A percentile compares a stretch with the other conserved stretches of the same genome.
phyloP scores from a whole-genome alignment of 2,888 invertebrate genomes.

The Melanchra persicariae region DNA sequence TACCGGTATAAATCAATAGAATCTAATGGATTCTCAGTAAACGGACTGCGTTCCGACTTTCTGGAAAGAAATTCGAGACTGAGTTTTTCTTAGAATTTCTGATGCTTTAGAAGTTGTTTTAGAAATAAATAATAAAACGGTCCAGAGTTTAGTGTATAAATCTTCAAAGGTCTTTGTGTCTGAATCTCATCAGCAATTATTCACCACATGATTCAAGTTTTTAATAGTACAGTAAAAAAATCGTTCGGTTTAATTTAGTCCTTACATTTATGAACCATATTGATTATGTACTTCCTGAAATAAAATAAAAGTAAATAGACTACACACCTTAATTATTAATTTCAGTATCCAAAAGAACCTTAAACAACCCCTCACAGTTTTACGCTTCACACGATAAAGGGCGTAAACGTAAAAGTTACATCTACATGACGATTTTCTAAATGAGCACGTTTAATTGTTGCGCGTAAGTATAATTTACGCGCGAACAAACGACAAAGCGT shows the following conservation, averaged over 20 bases:
- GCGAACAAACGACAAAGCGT: slow-evolving; percentile 75
- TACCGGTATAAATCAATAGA: slow-evolving; percentile 67
- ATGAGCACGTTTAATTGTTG: slow-evolving; percentile 74
- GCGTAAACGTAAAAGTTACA: slow-evolving; percentile 69
- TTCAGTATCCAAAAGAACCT: slow-evolving; percentile 11
- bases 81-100: slow-evolving; percentile 43
- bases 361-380: slow-evolving; percentile 37
- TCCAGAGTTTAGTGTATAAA: not conserved
- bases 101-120: not conserved
- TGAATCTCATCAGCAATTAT: not conserved
- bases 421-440: slow-evolving; percentile 74
- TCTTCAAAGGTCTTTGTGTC: no score
- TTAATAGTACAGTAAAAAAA: not conserved
- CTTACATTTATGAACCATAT: not conserved
- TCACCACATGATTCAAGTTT: not conserved
- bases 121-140: not conserved
- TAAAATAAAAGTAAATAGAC: slow-evolving; percentile 10
- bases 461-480: slow-evolving; percentile 76
- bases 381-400: slow-evolving; percentile 60
- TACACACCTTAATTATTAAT: slow-evolving; percentile 33
- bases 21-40: slow-evolving; percentile 73
- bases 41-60: slow-evolving; percentile 41
- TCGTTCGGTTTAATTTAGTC: not conserved
- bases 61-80: slow-evolving; percentile 18
- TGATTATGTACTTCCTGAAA: not conserved